phyloP scores from a whole-genome alignment of 2,797 vertebrate species.

The Kryptopterus vitreolus region DNA sequence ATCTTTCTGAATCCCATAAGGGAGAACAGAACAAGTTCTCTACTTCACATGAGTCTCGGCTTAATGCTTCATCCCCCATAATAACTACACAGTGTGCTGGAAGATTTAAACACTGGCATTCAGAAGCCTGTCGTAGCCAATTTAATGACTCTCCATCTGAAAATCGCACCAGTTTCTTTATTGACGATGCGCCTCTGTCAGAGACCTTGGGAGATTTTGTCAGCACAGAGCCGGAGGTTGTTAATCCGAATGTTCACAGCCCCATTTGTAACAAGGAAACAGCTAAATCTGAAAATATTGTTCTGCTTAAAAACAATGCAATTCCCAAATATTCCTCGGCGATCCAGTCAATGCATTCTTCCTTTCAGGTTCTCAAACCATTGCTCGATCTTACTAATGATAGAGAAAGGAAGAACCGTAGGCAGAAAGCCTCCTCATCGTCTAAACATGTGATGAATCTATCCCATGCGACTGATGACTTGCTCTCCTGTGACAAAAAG shows the following conservation, averaged over 20 bases:
- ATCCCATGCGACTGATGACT: not conserved
- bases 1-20: constrained; percentile 9
- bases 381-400: constrained; percentile 26
- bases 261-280: not conserved
- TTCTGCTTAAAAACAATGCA: not conserved
- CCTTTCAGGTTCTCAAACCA: not conserved
- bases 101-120: constrained; percentile 1
- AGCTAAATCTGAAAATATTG: not conserved
- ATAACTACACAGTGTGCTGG: not conserved
- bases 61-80: not conserved
- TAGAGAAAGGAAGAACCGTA: constrained; percentile 11
- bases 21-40: not conserved
- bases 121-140: not conserved
- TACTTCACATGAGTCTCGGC: not conserved
- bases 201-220: constrained; percentile 43
- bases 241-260: not conserved
- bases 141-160: constrained; percentile 17
- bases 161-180: constrained; percentile 16
- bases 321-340: not conserved
- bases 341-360: not conserved
- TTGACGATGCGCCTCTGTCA: constrained; percentile 44
- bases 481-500: constrained; percentile 18
- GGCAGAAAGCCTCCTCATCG: not conserved
- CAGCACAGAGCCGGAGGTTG: not conserved
- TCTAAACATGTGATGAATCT: not conserved